Base-by-base conservation (phyloP, 2,797 vertebrate species). In the Mus minutoides region DNA sequence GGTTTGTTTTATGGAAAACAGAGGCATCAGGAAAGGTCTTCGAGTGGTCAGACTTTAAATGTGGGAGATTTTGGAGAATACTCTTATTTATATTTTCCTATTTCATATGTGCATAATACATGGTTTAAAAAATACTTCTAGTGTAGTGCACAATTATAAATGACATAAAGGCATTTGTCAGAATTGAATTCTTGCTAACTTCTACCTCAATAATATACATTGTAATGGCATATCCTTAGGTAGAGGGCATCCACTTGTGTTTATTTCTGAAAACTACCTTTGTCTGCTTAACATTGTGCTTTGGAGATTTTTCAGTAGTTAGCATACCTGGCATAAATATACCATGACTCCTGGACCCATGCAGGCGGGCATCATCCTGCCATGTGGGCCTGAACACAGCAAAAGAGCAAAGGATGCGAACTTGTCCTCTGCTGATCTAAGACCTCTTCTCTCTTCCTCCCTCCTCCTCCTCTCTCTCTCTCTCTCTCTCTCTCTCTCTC, bases 111-210 rank as follows among this genome's bases (percentile, higher is more conserved):
- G 40, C 13, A n/a, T 26, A 46, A 26, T 24, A 10, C 16, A 16
- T 77, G 54, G 31, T 11, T 89, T 75, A 24, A 77, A 62, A 89
- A 88, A 26, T 40, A 73, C 24, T 86, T 49, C 83, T 52, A 76
- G 16, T 86, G 4, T 6, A 77, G 49, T 58, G 24, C 67, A 29
- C 77, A 43, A 90, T 75, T 64, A 54, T 24, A 82, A 82, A 84
- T 88, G 62, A 77, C 19, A 76, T 52, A 52, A 88, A 88, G 24
- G 7, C 7, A 11, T 82, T 86, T 94, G 34, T 76, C 78, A 89
- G 56, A 94, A 58, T 94, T 88, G 43, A 79, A 79, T 88, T 95
- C 11, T 92, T 52, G 13, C 37, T 40, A 9, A 78, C 75, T 91
- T 88, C 80, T 69, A 21, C 85, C 22, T 88, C 54, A 88, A 16